Evolutionary conservation across 2,113 vertebrate species (phyloP).

Genomic region (Boulengeromyrus knoepffleri): DNA sequence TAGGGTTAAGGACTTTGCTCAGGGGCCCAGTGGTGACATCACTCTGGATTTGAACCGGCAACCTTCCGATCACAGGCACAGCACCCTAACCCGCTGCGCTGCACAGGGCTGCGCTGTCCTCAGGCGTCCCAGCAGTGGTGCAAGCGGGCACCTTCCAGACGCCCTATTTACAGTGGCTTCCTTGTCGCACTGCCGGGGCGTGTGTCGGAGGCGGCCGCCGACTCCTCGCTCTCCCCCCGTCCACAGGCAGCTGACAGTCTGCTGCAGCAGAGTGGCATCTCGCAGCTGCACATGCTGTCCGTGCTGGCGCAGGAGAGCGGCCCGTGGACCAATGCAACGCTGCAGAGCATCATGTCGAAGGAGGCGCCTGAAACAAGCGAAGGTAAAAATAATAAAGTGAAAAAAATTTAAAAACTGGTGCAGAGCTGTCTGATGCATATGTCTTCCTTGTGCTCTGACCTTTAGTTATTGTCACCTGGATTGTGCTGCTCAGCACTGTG

Average conservation of each 20-base stretch:
- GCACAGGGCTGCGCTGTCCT: not conserved
- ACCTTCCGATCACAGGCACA: not conserved
- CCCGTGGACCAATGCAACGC: conserved; percentile 73
- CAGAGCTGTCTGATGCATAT: too few species aligned
- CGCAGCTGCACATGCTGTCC: conserved; percentile 71
- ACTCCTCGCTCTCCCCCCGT: conserved; percentile 11
- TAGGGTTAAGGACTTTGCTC: not conserved
- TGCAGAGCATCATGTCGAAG: conserved; percentile 72
- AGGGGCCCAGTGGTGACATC: not conserved
- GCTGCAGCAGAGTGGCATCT: conserved; percentile 75
- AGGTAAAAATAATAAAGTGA: conserved; percentile 52
- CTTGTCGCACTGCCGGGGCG: not conserved
- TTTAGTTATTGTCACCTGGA: too few species aligned
- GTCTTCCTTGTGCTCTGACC: too few species aligned
- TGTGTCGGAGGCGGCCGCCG: not conserved
- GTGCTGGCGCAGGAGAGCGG: conserved; percentile 71
- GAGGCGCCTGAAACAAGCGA: conserved; percentile 61
- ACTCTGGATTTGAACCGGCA: not conserved
- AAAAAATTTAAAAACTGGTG: not conserved
- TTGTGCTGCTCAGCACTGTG: not conserved
- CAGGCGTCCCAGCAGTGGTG: not conserved
- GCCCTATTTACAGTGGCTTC: not conserved
- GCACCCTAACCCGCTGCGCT: not conserved
- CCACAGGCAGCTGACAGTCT: conserved; percentile 71
- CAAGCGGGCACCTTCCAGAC: not conserved